Percentiles rank a stretch among this genome's conserved stretches.
phyloP scores from a whole-genome alignment of 2,888 invertebrate species.

The Harmothoe impar region DNA sequence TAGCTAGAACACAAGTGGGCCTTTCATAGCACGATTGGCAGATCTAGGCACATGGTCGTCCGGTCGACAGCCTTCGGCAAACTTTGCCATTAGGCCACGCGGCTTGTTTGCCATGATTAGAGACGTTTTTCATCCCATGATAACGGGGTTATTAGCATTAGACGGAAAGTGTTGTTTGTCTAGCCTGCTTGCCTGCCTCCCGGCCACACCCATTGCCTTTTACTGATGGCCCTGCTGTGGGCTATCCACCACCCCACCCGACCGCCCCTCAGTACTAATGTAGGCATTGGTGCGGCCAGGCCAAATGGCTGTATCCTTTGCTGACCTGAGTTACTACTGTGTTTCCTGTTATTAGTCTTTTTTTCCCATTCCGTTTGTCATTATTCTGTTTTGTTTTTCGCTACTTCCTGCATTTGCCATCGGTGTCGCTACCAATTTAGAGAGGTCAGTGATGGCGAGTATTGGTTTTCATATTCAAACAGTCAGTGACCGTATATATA shows the following conservation, averaged over 20 bases:
- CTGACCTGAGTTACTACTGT: constrained; percentile 1
- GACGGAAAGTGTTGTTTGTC: constrained; percentile 26
- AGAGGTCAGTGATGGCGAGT: too few species aligned
- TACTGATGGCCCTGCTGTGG: not conserved
- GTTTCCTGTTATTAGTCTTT: not conserved
- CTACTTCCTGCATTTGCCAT: too few species aligned
- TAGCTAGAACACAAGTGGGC: not conserved
- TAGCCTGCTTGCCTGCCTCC: not conserved
- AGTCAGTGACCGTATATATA: too few species aligned
- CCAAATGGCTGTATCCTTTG: not conserved
- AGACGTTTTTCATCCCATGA: not conserved
- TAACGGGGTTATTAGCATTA: constrained; percentile 18
- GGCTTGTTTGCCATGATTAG: not conserved
- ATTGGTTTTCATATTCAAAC: too few species aligned
- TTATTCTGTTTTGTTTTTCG: not conserved
- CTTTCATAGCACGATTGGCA: not conserved
- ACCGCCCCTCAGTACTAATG: not conserved
- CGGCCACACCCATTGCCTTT: not conserved
- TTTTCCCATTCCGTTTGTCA: not conserved
- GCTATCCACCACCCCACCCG: not conserved
- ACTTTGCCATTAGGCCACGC: constrained; percentile 13
- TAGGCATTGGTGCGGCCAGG: not conserved
- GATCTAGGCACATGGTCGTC: not conserved
- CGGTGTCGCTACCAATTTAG: too few species aligned
- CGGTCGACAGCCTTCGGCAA: not conserved